Evolutionary conservation across 2,797 vertebrate genomes (phyloP).

Genomic region (Cynodonichthys magdalenae): DNA sequence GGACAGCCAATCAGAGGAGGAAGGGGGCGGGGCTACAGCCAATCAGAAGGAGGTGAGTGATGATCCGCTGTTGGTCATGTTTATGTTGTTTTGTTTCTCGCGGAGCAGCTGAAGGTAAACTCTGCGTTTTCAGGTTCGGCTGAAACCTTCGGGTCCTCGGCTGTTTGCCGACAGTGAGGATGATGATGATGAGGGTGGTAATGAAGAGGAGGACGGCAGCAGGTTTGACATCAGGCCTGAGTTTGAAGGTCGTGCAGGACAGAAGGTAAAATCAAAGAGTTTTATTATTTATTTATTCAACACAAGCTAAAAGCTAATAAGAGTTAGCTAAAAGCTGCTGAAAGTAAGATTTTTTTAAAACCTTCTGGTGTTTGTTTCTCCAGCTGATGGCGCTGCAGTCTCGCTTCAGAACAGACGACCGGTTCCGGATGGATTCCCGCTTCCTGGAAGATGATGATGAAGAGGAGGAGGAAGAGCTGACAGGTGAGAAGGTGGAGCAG

Average conservation of each 20-base stretch:
- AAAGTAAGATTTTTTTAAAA: background rate
- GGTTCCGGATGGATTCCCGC: conserved; percentile 91
- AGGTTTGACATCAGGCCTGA: conserved; percentile 91
- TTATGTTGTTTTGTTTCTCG: background rate
- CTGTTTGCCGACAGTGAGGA: conserved; percentile 84
- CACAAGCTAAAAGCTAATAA: no score
- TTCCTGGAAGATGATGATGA: conserved; percentile 88
- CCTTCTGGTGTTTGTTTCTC: conserved; percentile 19
- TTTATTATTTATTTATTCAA: background rate
- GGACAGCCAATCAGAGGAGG: conserved; percentile 53
- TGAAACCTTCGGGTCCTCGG: conserved; percentile 43
- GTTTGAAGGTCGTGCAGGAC: conserved; percentile 92
- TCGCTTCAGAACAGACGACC: conserved; percentile 88
- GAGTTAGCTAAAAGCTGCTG: background rate
- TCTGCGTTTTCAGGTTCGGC: conserved; percentile 10
- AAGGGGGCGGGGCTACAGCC: conserved; percentile 24
- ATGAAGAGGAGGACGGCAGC: conserved; percentile 71
- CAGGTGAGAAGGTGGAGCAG: conserved; percentile 38
- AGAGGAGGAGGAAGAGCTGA: conserved; percentile 31
- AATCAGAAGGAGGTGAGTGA: conserved; percentile 45
- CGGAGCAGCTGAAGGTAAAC: background rate
- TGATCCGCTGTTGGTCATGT: background rate
- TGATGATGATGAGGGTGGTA: conserved; percentile 81
- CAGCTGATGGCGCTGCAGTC: conserved; percentile 92
- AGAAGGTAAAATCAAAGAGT: conserved; percentile 82